These are phyloP conservation scores for Thamnaconus septentrionalis DNA, from an alignment of 2,113 vertebrate species.

Conservation along the genomic window DNA sequence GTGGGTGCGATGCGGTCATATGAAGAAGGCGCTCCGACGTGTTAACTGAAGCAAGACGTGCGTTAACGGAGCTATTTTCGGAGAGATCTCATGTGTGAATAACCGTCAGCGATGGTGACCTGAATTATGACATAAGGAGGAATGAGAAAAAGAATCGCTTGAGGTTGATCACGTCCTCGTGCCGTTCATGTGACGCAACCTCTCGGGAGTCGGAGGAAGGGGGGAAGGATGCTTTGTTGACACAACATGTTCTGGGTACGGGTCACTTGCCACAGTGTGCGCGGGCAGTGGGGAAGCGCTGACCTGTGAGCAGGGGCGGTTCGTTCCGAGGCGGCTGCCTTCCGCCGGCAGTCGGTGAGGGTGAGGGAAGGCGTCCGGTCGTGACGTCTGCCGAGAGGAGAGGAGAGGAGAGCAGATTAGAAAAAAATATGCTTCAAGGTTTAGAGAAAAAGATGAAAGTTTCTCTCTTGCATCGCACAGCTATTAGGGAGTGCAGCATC, in stretches of 20 bases:
- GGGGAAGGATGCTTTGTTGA: background rate
- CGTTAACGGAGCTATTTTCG: background rate
- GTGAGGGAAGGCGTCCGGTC: slow-evolving; percentile 80
- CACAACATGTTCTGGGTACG: background rate
- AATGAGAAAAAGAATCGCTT: background rate
- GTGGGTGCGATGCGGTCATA: slow-evolving; percentile 7
- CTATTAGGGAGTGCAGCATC: background rate
- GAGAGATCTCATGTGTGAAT: background rate
- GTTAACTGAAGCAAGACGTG: slow-evolving; percentile 7
- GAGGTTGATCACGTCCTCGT: too few species aligned
- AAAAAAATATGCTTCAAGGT: background rate
- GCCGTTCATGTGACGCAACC: too few species aligned
- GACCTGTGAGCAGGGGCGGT: slow-evolving; percentile 81
- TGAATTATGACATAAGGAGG: background rate
- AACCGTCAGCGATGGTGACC: background rate
- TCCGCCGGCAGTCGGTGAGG: slow-evolving; percentile 77
- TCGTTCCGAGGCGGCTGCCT: slow-evolving; percentile 71
- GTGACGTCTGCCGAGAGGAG: slow-evolving; percentile 71
- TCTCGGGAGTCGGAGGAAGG: too few species aligned
- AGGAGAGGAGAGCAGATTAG: background rate
- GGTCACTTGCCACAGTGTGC: background rate
- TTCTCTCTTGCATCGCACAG: background rate
- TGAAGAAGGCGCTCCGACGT: slow-evolving; percentile 12
- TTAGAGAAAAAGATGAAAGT: background rate
- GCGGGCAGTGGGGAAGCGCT: slow-evolving; percentile 17